These are phyloP conservation scores for Arenaria interpres DNA, from an alignment of 2,113 vertebrate species.

Conservation along the genomic window DNA sequence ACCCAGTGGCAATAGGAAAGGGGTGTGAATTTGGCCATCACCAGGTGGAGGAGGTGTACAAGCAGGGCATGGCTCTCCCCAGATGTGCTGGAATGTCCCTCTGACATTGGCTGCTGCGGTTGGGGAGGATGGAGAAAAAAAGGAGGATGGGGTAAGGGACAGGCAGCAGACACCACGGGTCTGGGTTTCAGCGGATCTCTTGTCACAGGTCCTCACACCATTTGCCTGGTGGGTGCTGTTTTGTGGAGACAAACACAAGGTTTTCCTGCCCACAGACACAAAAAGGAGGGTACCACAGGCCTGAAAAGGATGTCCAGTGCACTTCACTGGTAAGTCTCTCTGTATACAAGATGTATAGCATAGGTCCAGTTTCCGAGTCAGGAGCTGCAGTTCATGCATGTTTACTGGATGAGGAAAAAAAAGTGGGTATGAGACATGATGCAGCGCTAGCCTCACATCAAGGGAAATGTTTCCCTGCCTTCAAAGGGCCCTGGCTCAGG, in stretches of 20 bases:
- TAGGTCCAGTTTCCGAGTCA: neutral
- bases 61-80: neutral
- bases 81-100: neutral
- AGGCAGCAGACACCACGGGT: neutral
- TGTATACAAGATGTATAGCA: neutral
- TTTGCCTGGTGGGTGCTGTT: accelerated
- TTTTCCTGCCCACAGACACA: neutral
- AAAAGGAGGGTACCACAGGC: neutral
- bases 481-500: neutral
- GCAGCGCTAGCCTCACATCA: neutral
- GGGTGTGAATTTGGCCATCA: neutral
- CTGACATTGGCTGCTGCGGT: neutral
- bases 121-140: neutral
- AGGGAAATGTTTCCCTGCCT: neutral
- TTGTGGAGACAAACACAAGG: neutral
- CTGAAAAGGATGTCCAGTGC: neutral
- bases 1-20: neutral
- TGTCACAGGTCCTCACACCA: neutral
- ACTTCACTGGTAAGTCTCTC: neutral
- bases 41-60: accelerated
- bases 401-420: neutral
- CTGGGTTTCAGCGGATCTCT: neutral
- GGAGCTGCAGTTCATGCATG: neutral
- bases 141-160: neutral
- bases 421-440: neutral